Base-by-base conservation (phyloP, 2,888 invertebrate genomes). In the Byasa hedistus region DNA sequence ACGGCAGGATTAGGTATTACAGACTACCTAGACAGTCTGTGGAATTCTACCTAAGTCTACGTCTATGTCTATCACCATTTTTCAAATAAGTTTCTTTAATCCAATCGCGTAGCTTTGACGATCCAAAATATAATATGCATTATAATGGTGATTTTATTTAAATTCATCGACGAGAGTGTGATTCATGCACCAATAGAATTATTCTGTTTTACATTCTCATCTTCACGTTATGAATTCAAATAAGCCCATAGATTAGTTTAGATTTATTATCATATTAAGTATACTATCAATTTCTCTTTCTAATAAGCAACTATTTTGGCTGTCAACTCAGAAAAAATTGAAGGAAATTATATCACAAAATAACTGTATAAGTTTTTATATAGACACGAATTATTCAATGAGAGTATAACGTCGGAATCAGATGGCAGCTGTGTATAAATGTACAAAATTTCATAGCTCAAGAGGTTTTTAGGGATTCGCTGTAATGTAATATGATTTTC, bases 401-500 rank as follows among this genome's bases (percentile, higher is more conserved):
- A 15, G 15, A 39, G 39, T 12, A 17, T 12, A 39, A 15, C 39
- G 12, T 12, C 15, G 15, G 12, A 17, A 12, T 39, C 39, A 15
- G 15, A 39, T 15, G 15, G 39, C 39, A 39, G 39, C 3, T 39
- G 15, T 15, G 12, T 39, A 15, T 39, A 39, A 39, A 39, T 39
- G 15, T 39, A 39, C 39, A 15, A 39, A 39, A 57, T 66, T 66
- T 66, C 57, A 58, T 57, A 66, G 61, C 57, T 58, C 57, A 66
- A 65, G 64, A 64, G 66, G 64, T 71, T 70, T 68, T 66, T 51
- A 62, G 70, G 68, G 67, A 70, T 57, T 54, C 69, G 64, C 54
- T 68, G 68, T 68, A 72, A 72, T 69, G 71, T 69, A 77, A 76
- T 71, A 75, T 72, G 75, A 78, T 79, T 77, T 79, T 76, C 77